Conservation (phyloP, 2,113 vertebrate genomes). For the Ammodramus savannarum region DNA sequence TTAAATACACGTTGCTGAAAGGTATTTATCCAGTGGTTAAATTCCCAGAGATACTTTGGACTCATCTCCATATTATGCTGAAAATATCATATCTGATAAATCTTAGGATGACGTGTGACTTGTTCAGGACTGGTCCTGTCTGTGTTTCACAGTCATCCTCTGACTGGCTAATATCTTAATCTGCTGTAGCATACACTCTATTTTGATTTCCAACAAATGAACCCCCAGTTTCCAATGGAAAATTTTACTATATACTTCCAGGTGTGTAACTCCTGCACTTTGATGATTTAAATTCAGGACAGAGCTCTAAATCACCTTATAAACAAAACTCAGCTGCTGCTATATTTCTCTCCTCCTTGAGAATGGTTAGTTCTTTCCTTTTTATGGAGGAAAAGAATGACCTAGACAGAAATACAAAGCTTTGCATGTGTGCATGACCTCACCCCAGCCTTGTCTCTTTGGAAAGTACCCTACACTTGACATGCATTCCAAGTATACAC, state of each 20-base stretch:
- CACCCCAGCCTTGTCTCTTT: slow-evolving; percentile 21
- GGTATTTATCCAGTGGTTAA: not conserved
- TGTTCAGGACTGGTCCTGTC: not conserved
- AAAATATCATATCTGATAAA: not conserved
- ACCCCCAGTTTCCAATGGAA: not conserved
- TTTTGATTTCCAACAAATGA: not conserved
- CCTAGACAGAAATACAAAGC: slow-evolving; percentile 21
- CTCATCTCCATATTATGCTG: not conserved
- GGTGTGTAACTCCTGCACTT: not conserved
- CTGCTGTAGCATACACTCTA: not conserved
- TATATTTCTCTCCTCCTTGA: not conserved
- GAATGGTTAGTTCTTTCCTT: not conserved
- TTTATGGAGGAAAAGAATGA: slow-evolving; percentile 27
- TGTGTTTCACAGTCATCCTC: not conserved
- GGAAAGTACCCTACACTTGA: slow-evolving; percentile 53
- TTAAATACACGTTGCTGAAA: not conserved
- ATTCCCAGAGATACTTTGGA: not conserved
- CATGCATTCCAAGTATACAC: slow-evolving; percentile 35
- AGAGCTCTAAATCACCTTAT: not conserved
- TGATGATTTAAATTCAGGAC: not conserved
- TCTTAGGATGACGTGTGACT: not conserved
- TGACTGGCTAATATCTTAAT: not conserved
- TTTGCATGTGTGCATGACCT: slow-evolving; percentile 44
- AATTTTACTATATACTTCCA: not conserved
- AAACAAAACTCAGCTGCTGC: not conserved